Base-by-base conservation (phyloP, 1,140 invertebrate genomes). In the Antheraea pernyi region DNA sequence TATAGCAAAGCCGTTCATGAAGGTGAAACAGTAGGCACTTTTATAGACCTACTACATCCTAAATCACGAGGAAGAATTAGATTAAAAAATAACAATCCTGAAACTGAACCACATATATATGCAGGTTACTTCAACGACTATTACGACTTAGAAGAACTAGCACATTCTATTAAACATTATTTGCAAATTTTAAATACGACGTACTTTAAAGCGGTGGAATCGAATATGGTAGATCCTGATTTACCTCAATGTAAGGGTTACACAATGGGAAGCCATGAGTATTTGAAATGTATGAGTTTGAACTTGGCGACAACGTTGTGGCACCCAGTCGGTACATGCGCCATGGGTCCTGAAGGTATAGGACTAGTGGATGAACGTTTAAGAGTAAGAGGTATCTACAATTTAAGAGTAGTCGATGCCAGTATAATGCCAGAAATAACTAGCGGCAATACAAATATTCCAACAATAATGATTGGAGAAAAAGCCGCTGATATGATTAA, bases 121-220 rank as follows among this genome's bases (percentile, higher is more conserved):
- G 96, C 97, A 0, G 97, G 97, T 76, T 98, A 98, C 77, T 95
- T 98, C 71, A 93, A 94, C 0, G 95, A 97, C 67, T 94, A 95
- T 0, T 91, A 94, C 4, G 97, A 98, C 78, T 93, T 97, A 79
- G 94, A 95, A 8, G 95, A 94, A 0, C 88, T 97, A 11, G 94
- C 97, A 0, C 96, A 96, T 86, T 96, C 96, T 0, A 95, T 96
- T 0, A 96, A 96, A 82, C 95, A 92, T 16, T 92, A 93, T 0
- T 78, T 94, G 9, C 81, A 88, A 13, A 63, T 96, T 5, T 77
- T 92, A 19, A 82, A 94, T 16, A 94, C 94, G 0, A 78, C 85
- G n/a, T 88, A 93, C 9, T 94, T 96, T 76, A 84, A 91, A 79
- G 87, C 81, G 19, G 88, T 94, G 6, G 81, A 93, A n/a, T 89